Percentiles rank a stretch among this genome's conserved stretches.
Evolutionary conservation across 2,888 invertebrate species (phyloP).

Genomic region (Meliscaeva auricollis): DNA sequence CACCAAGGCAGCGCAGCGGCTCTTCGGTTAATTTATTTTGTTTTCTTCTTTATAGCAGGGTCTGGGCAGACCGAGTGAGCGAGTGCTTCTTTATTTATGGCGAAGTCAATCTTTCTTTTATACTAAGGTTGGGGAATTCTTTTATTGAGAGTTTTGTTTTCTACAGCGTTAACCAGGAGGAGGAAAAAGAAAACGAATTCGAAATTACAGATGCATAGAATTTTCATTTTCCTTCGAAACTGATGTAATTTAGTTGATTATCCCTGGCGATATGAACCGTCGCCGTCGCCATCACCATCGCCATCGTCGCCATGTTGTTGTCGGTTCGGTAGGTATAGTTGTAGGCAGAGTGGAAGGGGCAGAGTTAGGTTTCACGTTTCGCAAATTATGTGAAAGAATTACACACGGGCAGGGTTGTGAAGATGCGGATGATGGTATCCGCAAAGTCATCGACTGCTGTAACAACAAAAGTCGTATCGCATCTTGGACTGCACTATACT

Average conservation of each 20-base stretch:
- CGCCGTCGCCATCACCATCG: background rate
- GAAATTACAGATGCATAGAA: slow-evolving; percentile 74
- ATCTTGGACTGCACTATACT: slow-evolving; percentile 29
- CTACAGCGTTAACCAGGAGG: slow-evolving; percentile 53
- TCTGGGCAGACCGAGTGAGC: background rate
- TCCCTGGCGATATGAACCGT: slow-evolving; percentile 66
- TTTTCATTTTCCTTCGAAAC: slow-evolving; percentile 76
- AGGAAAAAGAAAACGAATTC: slow-evolving; percentile 70
- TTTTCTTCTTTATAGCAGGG: slow-evolving; percentile 42
- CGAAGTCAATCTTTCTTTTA: slow-evolving; percentile 31
- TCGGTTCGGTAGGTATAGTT: background rate
- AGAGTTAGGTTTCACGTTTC: slow-evolving; percentile 67
- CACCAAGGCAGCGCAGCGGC: slow-evolving; percentile 43
- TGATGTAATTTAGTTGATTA: slow-evolving; percentile 76
- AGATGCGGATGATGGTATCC: slow-evolving; percentile 44
- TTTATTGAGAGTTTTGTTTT: slow-evolving; percentile 12
- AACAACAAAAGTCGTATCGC: slow-evolving; percentile 54
- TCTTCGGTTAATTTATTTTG: slow-evolving; percentile 71
- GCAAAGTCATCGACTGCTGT: slow-evolving; percentile 71
- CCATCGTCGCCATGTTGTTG: background rate
- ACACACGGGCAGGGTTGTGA: slow-evolving; percentile 50
- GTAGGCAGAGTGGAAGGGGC: background rate
- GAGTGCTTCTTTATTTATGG: slow-evolving; percentile 41
- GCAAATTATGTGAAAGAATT: slow-evolving; percentile 72
- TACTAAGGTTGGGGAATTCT: background rate